Conservation (phyloP, 1,140 invertebrate species). For the Drosophila varians region DNA sequence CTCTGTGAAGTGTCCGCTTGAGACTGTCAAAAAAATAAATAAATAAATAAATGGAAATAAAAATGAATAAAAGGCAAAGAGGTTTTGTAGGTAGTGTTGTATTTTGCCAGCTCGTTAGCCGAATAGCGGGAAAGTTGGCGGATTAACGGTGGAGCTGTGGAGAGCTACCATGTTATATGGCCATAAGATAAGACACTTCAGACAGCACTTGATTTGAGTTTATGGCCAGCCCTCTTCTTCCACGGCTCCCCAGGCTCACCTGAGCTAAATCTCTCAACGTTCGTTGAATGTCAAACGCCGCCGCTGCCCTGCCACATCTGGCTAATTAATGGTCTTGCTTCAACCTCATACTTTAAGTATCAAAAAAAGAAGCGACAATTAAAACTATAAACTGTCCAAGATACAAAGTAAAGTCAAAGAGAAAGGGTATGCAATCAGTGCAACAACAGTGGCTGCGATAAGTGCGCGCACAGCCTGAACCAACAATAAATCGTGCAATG, state of each 20-base stretch:
- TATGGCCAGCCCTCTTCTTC: constrained; percentile 25
- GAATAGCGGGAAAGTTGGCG: constrained; percentile 40
- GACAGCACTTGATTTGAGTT: constrained; percentile 64
- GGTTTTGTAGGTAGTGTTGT: too few relatives aligned
- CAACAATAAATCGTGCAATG: constrained; percentile 51
- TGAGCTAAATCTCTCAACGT: constrained; percentile 21
- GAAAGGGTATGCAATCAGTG: too few relatives aligned
- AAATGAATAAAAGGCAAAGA: constrained; percentile 16
- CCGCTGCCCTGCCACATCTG: constrained; percentile 28
- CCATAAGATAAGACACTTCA: constrained; percentile 72
- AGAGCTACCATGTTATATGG: constrained; percentile 61
- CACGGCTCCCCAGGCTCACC: background rate
- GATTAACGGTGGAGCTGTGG: too few relatives aligned
- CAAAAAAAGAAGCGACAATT: background rate
- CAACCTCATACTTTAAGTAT: constrained; percentile 22
- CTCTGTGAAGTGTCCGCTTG: constrained; percentile 42
- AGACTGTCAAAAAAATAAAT: constrained; percentile 49
- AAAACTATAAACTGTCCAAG: background rate
- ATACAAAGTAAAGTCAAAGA: too few relatives aligned
- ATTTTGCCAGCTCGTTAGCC: constrained; percentile 51
- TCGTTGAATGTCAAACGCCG: constrained; percentile 33
- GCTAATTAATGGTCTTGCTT: constrained; percentile 50
- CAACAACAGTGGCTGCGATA: constrained; percentile 28
- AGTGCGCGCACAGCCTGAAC: constrained; percentile 43
- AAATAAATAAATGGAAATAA: constrained; percentile 4